Evolutionary conservation across 2,888 invertebrate genomes (phyloP).

Genomic region (Cremastinae sp.): DNA sequence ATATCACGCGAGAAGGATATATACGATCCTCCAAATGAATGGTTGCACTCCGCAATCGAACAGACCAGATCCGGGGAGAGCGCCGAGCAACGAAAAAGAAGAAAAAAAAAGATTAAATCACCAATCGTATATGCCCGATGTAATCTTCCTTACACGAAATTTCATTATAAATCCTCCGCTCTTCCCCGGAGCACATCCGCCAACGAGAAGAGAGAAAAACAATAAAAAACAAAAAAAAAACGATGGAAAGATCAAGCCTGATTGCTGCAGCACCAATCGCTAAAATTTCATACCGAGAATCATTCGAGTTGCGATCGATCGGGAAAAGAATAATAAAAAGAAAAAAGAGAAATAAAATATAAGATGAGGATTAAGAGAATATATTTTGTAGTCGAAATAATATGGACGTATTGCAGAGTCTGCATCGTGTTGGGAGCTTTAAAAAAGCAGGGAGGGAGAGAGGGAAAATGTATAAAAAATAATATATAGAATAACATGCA

Average conservation of each 20-base stretch:
- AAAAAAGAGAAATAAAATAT: conserved; percentile 2
- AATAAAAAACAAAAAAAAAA: too few relatives aligned
- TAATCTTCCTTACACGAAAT: conserved; percentile 1
- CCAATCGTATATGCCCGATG: conserved; percentile 4
- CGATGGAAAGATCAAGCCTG: too few relatives aligned
- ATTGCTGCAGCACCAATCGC: conserved; percentile 9
- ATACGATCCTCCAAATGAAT: conserved; percentile 42
- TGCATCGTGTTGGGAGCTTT: background rate
- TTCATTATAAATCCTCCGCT: conserved; percentile 5
- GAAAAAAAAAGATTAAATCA: background rate
- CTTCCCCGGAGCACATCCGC: too few relatives aligned
- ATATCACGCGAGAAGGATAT: conserved; percentile 47
- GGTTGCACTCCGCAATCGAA: conserved; percentile 23
- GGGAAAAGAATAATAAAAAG: background rate
- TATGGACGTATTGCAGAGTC: too few relatives aligned
- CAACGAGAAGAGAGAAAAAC: too few relatives aligned
- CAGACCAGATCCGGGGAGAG: background rate
- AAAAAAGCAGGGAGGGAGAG: too few relatives aligned
- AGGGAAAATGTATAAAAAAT: conserved; percentile 1
- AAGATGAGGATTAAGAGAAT: too few relatives aligned
- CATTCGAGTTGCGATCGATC: background rate
- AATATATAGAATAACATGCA: too few relatives aligned
- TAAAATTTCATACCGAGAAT: conserved; percentile 13
- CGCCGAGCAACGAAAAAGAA: background rate
- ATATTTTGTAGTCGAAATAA: too few relatives aligned